Conservation (phyloP, 2,888 invertebrate species). For the Doris montereyensis region DNA sequence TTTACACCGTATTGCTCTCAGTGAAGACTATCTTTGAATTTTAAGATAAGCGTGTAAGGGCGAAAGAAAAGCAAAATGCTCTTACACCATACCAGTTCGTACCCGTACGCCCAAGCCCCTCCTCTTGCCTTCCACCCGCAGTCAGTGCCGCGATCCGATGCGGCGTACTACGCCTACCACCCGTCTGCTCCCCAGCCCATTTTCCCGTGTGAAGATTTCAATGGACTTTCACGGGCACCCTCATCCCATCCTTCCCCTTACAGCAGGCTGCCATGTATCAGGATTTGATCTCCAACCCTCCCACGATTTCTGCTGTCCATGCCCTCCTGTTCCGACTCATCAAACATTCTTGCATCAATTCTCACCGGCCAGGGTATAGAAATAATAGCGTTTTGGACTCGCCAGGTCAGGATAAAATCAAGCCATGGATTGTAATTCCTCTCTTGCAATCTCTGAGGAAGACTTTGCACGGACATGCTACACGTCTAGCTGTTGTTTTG, state of each 20-base stretch:
- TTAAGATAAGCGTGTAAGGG: no score
- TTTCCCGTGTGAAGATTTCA: conserved; percentile 9
- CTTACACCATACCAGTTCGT: neutral
- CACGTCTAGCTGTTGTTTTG: conserved; percentile 37
- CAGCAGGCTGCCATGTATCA: conserved; percentile 24
- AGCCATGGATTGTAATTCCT: no score
- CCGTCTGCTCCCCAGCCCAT: conserved; percentile 3
- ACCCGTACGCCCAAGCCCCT: neutral
- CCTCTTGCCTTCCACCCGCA: neutral
- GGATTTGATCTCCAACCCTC: conserved; percentile 3
- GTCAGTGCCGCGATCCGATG: neutral
- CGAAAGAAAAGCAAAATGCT: no score
- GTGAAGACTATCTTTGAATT: no score
- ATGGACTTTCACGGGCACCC: conserved; percentile 14
- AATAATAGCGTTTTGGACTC: conserved; percentile 48
- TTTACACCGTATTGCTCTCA: no score
- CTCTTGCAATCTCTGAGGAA: neutral
- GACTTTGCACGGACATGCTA: neutral
- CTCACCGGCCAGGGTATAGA: conserved; percentile 63
- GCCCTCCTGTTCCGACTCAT: conserved; percentile 50
- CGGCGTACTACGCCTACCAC: neutral
- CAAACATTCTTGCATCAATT: conserved; percentile 64
- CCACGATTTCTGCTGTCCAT: conserved; percentile 32
- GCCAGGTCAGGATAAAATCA: no score
- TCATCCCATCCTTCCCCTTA: conserved; percentile 12